Percentiles rank a stretch among this genome's conserved stretches.
Evolutionary conservation across 2,113 vertebrate genomes (phyloP).

Genomic region (Pyrgilauda ruficollis): DNA sequence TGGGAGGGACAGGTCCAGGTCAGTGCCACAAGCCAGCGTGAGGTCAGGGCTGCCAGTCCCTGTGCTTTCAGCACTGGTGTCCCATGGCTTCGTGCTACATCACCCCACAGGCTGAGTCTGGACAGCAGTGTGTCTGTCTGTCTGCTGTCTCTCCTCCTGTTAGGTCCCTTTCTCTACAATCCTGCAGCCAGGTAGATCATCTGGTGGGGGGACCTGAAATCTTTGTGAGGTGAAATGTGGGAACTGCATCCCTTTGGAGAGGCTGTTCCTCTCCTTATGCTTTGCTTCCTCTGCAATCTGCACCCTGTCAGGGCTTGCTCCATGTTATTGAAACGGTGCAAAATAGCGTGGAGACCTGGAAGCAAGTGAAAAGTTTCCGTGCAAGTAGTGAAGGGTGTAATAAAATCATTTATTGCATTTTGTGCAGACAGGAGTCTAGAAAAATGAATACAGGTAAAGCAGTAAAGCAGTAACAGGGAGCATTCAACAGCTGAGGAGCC

Average conservation of each 20-base stretch:
- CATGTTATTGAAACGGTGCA: neutral
- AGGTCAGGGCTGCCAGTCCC: neutral
- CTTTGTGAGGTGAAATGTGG: neutral
- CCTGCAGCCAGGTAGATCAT: neutral
- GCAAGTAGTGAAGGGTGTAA: slow-evolving; percentile 80
- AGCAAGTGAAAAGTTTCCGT: neutral
- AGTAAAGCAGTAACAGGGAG: slow-evolving; percentile 92
- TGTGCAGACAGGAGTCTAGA: slow-evolving; percentile 97
- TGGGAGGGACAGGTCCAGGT: neutral
- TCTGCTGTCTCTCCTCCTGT: neutral
- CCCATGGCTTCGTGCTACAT: rapidly evolving
- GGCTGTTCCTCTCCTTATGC: neutral
- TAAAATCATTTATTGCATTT: slow-evolving; percentile 99
- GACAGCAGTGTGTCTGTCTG: neutral
- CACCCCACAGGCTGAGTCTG: too few relatives aligned
- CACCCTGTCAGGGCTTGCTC: neutral
- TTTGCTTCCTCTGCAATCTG: neutral
- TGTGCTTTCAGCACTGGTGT: neutral
- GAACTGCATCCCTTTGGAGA: neutral
- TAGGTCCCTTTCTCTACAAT: neutral
- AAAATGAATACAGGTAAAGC: slow-evolving; percentile 95
- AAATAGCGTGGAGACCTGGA: neutral
- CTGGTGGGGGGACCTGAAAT: neutral
- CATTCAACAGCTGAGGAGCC: slow-evolving; percentile 91
- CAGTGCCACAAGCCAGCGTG: rapidly evolving